Evolutionary conservation across 2,888 invertebrate genomes (phyloP), one percentile per base, ranked within the genome.

Genomic region (Ecdyonurus torrentis): DNA sequence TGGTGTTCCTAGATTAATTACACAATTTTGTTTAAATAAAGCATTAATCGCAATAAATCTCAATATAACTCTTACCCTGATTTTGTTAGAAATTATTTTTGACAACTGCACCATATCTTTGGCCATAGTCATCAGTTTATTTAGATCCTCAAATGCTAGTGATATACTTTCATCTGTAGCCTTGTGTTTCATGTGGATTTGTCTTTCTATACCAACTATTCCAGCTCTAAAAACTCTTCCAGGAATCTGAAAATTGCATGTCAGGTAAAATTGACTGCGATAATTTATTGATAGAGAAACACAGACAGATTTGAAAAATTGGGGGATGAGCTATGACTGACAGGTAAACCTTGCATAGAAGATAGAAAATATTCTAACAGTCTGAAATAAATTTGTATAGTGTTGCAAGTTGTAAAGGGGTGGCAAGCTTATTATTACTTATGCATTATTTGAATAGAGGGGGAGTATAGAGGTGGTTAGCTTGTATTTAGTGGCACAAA

Each of bases 31-130:
- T n/a, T n/a, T n/a, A n/a, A n/a, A n/a, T n/a, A n/a, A n/a, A n/a
- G n/a, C 50, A 23, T 22, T 2, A 7, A 60, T 60, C 19, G 3
- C 19, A 60, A 18, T 23, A 63, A 60, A 20, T 25, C 58, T 50
- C 22, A 25, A 58, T 68, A 67, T 67, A 55, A 65, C 65, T 65
- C 71, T 75, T 74, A 84, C 84, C 74, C 88, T 85, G 70, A 99
- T 92, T 80, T 93, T 96, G 60, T 82, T 83, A 25, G 97, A 92
- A 70, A 99, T 97, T 67, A 82, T 87, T 73, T 91, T 91, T 0
- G 97, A 92, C 67, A 99, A 78, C 1, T 79, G 77, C 58, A 99
- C 98, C 99, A 99, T 99, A 69, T 98, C 96, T 74, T 95, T 91
- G 0, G 98, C 98, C 84, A 91, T 92, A 23, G 83, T 84, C 91